These are phyloP conservation scores for Rosalia funebris DNA, from an alignment of 2,888 invertebrate genomes.

Conservation along the genomic window DNA sequence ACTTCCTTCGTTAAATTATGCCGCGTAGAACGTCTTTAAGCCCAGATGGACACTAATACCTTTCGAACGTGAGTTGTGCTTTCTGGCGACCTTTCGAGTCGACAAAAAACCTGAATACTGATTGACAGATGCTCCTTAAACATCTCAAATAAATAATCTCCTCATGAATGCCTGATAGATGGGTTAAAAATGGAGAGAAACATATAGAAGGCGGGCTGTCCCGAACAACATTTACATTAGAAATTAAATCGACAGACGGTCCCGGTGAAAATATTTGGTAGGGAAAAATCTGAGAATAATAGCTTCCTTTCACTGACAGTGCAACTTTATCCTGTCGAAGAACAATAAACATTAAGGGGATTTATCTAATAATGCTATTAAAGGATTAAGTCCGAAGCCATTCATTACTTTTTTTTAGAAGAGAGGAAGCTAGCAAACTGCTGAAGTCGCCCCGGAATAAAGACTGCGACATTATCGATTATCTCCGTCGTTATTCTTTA, in stretches of 20 bases:
- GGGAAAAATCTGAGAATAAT: constrained; percentile 20
- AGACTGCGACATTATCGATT: constrained; percentile 15
- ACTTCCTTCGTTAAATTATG: no score
- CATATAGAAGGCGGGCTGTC: neutral
- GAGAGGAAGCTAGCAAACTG: constrained; percentile 14
- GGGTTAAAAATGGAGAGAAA: neutral
- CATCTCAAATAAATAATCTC: constrained; percentile 19
- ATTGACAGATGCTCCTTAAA: constrained; percentile 23
- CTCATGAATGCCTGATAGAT: constrained; percentile 15
- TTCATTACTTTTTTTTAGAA: constrained; percentile 24
- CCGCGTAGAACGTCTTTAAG: no score
- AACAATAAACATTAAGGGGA: constrained; percentile 31
- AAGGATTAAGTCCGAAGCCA: constrained; percentile 45
- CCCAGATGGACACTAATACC: constrained; percentile 12
- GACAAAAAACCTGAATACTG: neutral
- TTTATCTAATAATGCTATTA: constrained; percentile 47
- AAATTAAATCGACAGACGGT: constrained; percentile 17
- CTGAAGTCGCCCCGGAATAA: constrained; percentile 14
- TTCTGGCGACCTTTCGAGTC: neutral
- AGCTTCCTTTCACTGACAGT: constrained; percentile 20
- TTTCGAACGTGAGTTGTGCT: neutral
- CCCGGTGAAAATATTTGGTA: constrained; percentile 12
- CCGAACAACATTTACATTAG: constrained; percentile 22
- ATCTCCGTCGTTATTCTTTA: neutral
- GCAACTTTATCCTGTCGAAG: constrained; percentile 16